phyloP scores from a whole-genome alignment of 2,113 vertebrate genomes.

The Myxocyprinus asiaticus region DNA sequence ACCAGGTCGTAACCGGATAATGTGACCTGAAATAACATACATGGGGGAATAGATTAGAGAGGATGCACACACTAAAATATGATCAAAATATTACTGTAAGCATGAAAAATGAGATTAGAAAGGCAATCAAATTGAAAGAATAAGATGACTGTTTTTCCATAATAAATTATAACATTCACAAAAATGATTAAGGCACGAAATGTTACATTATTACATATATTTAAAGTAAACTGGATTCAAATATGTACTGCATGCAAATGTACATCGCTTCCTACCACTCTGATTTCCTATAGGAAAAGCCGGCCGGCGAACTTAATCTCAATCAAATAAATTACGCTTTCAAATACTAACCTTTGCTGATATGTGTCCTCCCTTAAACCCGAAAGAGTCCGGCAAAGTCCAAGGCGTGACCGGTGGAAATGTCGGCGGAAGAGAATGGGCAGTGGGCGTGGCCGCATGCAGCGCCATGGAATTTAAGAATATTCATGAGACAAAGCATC shows the following conservation, averaged over 20 bases:
- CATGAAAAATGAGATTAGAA: neutral
- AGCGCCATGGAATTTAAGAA: conserved; percentile 12
- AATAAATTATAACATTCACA: neutral
- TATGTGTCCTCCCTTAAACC: neutral
- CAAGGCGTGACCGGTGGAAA: neutral
- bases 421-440: conserved; percentile 6
- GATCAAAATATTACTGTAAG: neutral
- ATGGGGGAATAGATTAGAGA: neutral
- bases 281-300: neutral
- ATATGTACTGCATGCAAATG: neutral
- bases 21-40: conserved; percentile 53
- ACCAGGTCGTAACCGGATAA: conserved; percentile 35
- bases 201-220: neutral
- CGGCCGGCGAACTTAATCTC: conserved; percentile 18
- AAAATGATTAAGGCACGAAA: neutral
- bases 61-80: neutral
- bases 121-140: neutral
- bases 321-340: neutral
- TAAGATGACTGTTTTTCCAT: neutral
- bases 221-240: neutral
- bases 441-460: conserved; percentile 14
- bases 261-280: conserved; percentile 4
- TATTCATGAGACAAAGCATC: conserved; percentile 49
- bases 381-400: conserved; percentile 5
- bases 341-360: conserved; percentile 9